Evolutionary conservation across 2,888 invertebrate genomes (phyloP).

Genomic region (Chrysotoxum bicinctum): DNA sequence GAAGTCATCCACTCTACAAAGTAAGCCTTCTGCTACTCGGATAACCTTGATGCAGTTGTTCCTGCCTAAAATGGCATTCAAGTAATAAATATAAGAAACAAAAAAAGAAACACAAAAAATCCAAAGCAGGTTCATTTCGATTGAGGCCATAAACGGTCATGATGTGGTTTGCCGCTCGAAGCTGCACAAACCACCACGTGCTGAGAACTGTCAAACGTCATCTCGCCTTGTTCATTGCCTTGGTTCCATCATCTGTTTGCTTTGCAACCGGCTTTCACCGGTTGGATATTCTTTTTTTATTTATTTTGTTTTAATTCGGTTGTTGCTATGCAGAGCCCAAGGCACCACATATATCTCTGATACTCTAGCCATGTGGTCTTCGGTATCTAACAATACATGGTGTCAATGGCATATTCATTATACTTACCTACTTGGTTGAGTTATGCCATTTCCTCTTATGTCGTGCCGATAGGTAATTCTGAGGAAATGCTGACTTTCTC

Average conservation of each 20-base stretch:
- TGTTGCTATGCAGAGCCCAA: slow-evolving; percentile 24
- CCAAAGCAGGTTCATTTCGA: slow-evolving; percentile 44
- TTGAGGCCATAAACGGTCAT: slow-evolving; percentile 42
- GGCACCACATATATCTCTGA: slow-evolving; percentile 18
- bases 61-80: slow-evolving; percentile 14
- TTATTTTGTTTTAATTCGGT: slow-evolving; percentile 1
- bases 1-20: slow-evolving; percentile 28
- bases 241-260: slow-evolving; percentile 31
- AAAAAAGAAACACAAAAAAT: neutral
- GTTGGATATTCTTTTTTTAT: neutral
- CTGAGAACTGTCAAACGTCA: slow-evolving; percentile 46
- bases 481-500: slow-evolving; percentile 48
- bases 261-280: slow-evolving; percentile 64
- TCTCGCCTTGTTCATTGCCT: slow-evolving; percentile 15
- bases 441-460: slow-evolving; percentile 48
- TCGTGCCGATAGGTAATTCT: slow-evolving; percentile 15
- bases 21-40: slow-evolving; percentile 5
- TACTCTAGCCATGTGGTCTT: slow-evolving; percentile 22
- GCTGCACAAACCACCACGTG: slow-evolving; percentile 64
- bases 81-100: neutral
- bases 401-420: slow-evolving; percentile 43
- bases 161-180: slow-evolving; percentile 43
- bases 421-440: slow-evolving; percentile 37
- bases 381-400: slow-evolving; percentile 9
- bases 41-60: slow-evolving; percentile 59